Conservation (phyloP, 2,888 invertebrate genomes). For the Hedychridium roseum region DNA sequence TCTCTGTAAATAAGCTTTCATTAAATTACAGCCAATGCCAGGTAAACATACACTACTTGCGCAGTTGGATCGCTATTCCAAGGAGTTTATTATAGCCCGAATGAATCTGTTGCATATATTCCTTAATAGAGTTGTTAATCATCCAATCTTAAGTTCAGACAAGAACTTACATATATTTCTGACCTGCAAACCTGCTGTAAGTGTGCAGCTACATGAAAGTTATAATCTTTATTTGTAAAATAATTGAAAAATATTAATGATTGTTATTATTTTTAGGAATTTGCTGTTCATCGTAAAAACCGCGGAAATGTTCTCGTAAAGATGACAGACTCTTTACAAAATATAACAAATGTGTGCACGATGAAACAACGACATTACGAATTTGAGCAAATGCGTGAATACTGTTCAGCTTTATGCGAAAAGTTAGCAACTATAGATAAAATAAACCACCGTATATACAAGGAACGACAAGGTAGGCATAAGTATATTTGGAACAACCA, state of each 20-base stretch:
- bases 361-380: slow-evolving; percentile 70
- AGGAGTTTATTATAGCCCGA: slow-evolving; percentile 73
- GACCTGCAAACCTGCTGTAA: slow-evolving; percentile 71
- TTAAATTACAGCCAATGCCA: slow-evolving; percentile 70
- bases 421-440: slow-evolving; percentile 72
- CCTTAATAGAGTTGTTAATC: slow-evolving; percentile 72
- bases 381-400: slow-evolving; percentile 71
- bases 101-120: slow-evolving; percentile 74
- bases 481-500: no score
- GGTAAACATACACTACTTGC: slow-evolving; percentile 74
- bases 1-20: slow-evolving; percentile 7
- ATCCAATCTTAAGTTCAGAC: slow-evolving; percentile 75
- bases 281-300: slow-evolving; percentile 70
- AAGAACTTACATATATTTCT: slow-evolving; percentile 72
- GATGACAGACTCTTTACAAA: slow-evolving; percentile 69
- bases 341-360: slow-evolving; percentile 66
- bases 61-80: slow-evolving; percentile 75
- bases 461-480: slow-evolving; percentile 68
- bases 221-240: neutral
- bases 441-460: slow-evolving; percentile 71
- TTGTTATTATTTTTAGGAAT: slow-evolving; percentile 66
- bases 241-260: slow-evolving; percentile 1
- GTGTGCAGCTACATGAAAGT: slow-evolving; percentile 38
- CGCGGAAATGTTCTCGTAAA: slow-evolving; percentile 67
- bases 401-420: slow-evolving; percentile 69